Conservation (phyloP, 2,797 vertebrate species). For the Anniella stebbinsi region DNA sequence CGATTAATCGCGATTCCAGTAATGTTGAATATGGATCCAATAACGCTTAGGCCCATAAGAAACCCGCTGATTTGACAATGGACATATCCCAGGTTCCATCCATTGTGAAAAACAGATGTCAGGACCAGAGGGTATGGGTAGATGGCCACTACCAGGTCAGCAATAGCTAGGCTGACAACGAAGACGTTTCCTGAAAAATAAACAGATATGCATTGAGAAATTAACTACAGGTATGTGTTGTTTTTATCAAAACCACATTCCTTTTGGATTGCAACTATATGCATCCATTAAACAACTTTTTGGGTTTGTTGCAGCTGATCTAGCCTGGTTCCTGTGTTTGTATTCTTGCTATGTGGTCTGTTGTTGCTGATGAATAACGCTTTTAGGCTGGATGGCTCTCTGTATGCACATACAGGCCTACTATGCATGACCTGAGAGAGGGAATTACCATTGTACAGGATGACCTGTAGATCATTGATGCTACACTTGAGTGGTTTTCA, state of each 20-base stretch:
- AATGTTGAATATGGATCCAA: slow-evolving; percentile 97
- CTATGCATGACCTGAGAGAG: too few species aligned
- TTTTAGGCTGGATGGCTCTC: too few species aligned
- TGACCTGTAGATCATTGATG: too few species aligned
- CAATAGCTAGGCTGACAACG: slow-evolving; percentile 95
- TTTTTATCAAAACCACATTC: slow-evolving; percentile 21
- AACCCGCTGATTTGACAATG: slow-evolving; percentile 98
- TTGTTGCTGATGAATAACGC: too few species aligned
- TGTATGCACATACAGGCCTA: too few species aligned
- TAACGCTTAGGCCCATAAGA: slow-evolving; percentile 95
- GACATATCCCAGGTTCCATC: slow-evolving; percentile 92
- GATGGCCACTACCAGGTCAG: slow-evolving; percentile 95
- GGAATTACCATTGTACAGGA: too few species aligned
- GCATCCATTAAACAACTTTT: slow-evolving; percentile 33
- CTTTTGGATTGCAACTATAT: slow-evolving; percentile 25
- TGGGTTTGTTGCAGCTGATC: too few species aligned
- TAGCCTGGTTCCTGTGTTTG: too few species aligned
- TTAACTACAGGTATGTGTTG: not conserved
- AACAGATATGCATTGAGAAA: slow-evolving; percentile 44
- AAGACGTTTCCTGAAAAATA: slow-evolving; percentile 92
- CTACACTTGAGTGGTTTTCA: too few species aligned
- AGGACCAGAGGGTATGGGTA: slow-evolving; percentile 96
- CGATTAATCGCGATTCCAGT: slow-evolving; percentile 96
- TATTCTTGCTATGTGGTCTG: too few species aligned
- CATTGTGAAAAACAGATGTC: slow-evolving; percentile 91